These are phyloP conservation scores for Drosophila dunni DNA, from an alignment of 1,140 invertebrate genomes.

Conservation along the genomic window DNA sequence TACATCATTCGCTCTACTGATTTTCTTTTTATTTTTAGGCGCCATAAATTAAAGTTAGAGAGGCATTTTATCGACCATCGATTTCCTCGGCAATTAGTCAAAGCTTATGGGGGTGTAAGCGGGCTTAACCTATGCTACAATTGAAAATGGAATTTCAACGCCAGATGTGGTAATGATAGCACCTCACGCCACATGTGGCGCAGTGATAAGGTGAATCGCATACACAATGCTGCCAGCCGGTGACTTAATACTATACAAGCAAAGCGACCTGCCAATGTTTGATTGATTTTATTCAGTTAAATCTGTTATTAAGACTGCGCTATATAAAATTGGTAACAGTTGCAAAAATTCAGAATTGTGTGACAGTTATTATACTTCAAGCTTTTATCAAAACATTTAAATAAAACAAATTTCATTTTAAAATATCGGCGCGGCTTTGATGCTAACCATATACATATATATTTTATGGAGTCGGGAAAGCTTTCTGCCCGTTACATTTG, in stretches of 20 bases:
- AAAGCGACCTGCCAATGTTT: constrained; percentile 72
- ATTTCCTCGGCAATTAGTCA: constrained; percentile 79
- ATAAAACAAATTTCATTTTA: too few species aligned
- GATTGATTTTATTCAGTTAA: constrained; percentile 60
- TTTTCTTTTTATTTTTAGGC: constrained; percentile 26
- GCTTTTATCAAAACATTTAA: too few species aligned
- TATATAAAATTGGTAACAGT: neutral
- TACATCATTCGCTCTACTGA: constrained; percentile 36
- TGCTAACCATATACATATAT: too few species aligned
- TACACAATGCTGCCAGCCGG: constrained; percentile 41
- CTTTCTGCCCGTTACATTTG: too few species aligned
- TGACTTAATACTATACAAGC: constrained; percentile 47
- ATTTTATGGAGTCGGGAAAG: too few species aligned
- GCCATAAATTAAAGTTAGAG: constrained; percentile 42
- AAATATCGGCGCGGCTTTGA: too few species aligned
- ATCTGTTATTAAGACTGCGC: constrained; percentile 4
- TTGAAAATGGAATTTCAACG: constrained; percentile 47
- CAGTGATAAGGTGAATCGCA: constrained; percentile 55
- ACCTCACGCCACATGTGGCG: constrained; percentile 40
- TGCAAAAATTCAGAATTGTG: neutral
- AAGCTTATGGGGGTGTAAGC: constrained; percentile 66
- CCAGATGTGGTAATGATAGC: constrained; percentile 70
- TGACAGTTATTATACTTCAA: too few species aligned
- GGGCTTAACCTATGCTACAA: constrained; percentile 51
- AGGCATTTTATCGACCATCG: constrained; percentile 56